These are phyloP conservation scores for Montipora foliosa DNA, from an alignment of 64 coral and sea anemone species.

Conservation along the genomic window DNA sequence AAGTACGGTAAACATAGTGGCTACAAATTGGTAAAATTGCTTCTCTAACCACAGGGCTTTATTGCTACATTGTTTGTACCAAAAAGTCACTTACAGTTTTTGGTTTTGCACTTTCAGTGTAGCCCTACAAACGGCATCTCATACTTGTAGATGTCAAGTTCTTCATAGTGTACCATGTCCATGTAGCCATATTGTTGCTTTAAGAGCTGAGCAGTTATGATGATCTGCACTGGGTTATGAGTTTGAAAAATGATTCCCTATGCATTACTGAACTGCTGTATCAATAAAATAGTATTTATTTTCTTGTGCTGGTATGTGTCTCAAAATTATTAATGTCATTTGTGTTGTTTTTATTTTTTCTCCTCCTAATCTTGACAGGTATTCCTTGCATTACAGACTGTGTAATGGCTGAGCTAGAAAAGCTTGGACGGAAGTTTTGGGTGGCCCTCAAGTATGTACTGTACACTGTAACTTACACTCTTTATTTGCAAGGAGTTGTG, in stretches of 20 bases:
- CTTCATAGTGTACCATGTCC: too few species aligned
- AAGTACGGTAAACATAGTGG: too few species aligned
- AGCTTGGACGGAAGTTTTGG: conserved; percentile 93
- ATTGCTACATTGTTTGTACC: too few species aligned
- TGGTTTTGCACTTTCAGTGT: too few species aligned
- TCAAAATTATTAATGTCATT: background rate
- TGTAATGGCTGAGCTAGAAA: conserved; percentile 98
- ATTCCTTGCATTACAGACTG: conserved; percentile 97
- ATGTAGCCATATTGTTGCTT: background rate
- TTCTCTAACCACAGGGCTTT: too few species aligned
- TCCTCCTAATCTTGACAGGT: conserved; percentile 28
- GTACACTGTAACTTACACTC: background rate
- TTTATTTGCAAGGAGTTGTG: background rate
- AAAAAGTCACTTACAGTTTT: too few species aligned
- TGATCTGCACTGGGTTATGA: conserved; percentile 54
- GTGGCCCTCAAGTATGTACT: conserved; percentile 83
- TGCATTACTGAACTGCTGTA: conserved; percentile 25
- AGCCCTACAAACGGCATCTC: too few species aligned
- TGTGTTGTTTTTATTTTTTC: background rate
- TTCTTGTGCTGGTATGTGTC: too few species aligned
- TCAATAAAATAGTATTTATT: background rate
- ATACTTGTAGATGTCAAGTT: too few species aligned
- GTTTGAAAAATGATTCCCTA: background rate
- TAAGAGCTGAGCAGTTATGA: background rate
- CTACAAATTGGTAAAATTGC: too few species aligned